Evolutionary conservation across 2,113 vertebrate genomes (phyloP), one percentile per base, ranked within the genome.

Genomic region (Psilopsiagon aurifrons): DNA sequence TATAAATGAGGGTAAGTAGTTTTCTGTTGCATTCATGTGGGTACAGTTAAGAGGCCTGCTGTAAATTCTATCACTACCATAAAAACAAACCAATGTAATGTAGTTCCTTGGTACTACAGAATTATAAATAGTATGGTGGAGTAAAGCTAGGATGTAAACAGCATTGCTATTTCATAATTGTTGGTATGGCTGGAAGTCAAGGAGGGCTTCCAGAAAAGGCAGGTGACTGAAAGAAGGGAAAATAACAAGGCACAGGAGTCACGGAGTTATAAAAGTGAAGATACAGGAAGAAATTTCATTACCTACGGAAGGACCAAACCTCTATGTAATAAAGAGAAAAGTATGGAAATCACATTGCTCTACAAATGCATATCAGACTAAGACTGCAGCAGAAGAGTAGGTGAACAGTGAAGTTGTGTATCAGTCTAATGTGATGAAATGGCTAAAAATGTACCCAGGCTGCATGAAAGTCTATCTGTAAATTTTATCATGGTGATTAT

Each of bases 401-500:
- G 57, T 66, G 91, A 95, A 44, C 29, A 78, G 62, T 44, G 87
- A 83, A 84, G 77, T 78, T 87, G 76, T 86, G 24, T 70, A 84
- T 92, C 63, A 39, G 19, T 78, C 60, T 78, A 54, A 87, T 90
- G 79, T 68, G 79, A 88, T 68, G 55, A 92, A 95, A 94, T 84
- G 70, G 41, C 66, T 91, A 82, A 92, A 94, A 95, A 91, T 76
- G 78, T 76, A 86, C 76, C 51, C n/a, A 83, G 85, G 29, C 51
- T 90, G n/a, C 69, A 25, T 82, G 66, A n/a, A 89, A 76, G 39
- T 73, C 70, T 92, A 68, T 71, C 44, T 86, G 31, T 75, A 68
- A 83, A 88, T 86, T 92, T 86, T 93, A 31, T 93, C 41, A 22
- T 43, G 69, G 64, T 86, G 82, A 86, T 96, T 83, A 43, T 70